These are phyloP conservation scores for Cheilosia grossa DNA, from an alignment of 2,888 invertebrate species.

Conservation along the genomic window DNA sequence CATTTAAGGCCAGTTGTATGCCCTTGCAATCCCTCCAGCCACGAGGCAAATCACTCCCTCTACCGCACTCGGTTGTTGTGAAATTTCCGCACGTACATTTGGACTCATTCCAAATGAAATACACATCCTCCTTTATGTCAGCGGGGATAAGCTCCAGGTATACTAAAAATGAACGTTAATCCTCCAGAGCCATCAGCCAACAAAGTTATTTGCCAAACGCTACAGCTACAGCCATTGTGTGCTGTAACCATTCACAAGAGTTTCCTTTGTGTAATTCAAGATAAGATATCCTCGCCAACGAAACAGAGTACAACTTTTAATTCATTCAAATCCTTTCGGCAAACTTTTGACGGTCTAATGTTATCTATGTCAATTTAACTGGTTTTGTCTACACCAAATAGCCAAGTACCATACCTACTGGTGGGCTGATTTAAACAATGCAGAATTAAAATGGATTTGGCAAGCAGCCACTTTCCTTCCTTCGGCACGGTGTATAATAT, in stretches of 20 bases:
- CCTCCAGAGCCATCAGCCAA: conserved; percentile 11
- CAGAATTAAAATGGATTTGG: conserved; percentile 66
- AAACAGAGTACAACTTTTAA: conserved; percentile 31
- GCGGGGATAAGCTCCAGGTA: background rate
- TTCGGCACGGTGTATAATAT: conserved; percentile 21
- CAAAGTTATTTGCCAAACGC: conserved; percentile 11
- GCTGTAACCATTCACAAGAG: conserved; percentile 9
- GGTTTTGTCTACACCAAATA: conserved; percentile 28
- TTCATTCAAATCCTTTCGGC: conserved; percentile 37
- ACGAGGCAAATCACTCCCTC: background rate
- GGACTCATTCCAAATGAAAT: background rate
- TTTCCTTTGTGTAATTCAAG: conserved; percentile 26
- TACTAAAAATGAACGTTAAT: conserved; percentile 10
- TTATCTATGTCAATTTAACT: conserved; percentile 63
- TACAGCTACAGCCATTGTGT: background rate
- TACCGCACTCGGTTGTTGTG: background rate
- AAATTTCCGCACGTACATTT: conserved; percentile 5
- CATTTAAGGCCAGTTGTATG: too few species aligned
- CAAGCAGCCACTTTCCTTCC: conserved; percentile 44
- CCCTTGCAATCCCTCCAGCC: background rate
- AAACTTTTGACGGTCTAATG: conserved; percentile 48
- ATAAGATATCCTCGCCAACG: conserved; percentile 47
- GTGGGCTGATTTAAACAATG: conserved; percentile 59
- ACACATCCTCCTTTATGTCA: background rate
- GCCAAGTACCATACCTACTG: conserved; percentile 34